These are phyloP conservation scores for Hiodon alosoides DNA, from an alignment of 2,113 vertebrate genomes.

Conservation along the genomic window DNA sequence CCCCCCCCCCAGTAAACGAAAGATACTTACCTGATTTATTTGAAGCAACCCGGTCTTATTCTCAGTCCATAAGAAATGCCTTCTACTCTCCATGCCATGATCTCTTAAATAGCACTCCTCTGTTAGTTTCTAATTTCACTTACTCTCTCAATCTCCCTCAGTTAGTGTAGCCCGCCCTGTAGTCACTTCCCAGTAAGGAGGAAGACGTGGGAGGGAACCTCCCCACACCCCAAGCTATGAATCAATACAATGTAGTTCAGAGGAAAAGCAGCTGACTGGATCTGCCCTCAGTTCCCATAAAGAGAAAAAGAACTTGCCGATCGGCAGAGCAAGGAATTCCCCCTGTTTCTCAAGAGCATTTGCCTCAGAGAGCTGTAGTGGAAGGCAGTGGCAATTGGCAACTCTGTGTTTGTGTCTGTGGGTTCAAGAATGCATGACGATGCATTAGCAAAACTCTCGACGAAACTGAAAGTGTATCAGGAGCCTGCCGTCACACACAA, in stretches of 20 bases:
- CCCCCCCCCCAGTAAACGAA: too few relatives aligned
- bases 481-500: too few relatives aligned
- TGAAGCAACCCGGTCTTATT: too few relatives aligned
- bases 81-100: not conserved
- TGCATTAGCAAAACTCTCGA: constrained; percentile 1
- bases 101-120: constrained; percentile 7
- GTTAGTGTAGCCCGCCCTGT: constrained; percentile 48
- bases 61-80: not conserved
- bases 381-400: not conserved
- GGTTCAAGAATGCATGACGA: not conserved
- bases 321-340: constrained; percentile 18
- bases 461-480: constrained; percentile 15
- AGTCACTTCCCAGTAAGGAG: constrained; percentile 64
- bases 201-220: constrained; percentile 61
- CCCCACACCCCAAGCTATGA: constrained; percentile 8
- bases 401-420: constrained; percentile 9
- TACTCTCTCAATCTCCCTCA: constrained; percentile 5
- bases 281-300: constrained; percentile 26
- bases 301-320: not conserved
- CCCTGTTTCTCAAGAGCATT: constrained; percentile 17
- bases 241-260: constrained; percentile 25
- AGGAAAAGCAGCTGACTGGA: constrained; percentile 30
- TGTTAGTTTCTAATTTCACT: constrained; percentile 1
- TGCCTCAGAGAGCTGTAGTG: not conserved
- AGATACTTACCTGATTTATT: too few relatives aligned